phyloP scores from a whole-genome alignment of 2,113 vertebrate genomes.

The Spheniscus mendiculus region DNA sequence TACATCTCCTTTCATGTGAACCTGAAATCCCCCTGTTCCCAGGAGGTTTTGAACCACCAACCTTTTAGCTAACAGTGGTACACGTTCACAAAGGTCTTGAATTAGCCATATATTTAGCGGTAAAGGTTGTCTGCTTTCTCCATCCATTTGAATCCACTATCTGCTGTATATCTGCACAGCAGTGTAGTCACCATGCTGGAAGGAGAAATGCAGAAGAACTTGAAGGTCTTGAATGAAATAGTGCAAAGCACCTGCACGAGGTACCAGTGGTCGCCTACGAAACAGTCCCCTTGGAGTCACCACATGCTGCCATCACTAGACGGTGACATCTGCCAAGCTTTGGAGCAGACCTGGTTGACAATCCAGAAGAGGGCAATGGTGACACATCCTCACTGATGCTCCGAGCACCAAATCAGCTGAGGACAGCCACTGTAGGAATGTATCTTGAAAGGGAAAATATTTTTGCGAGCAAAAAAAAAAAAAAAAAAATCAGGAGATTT shows the following conservation, averaged over 20 bases:
- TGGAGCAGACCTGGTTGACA: conserved; percentile 3
- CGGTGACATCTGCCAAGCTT: neutral
- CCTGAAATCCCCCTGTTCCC: neutral
- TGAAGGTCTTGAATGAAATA: neutral
- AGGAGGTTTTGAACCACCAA: neutral
- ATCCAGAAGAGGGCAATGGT: conserved; percentile 69
- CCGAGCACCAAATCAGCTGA: neutral
- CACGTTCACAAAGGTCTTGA: neutral
- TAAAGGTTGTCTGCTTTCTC: neutral
- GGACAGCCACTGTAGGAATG: neutral
- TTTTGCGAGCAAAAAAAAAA: neutral
- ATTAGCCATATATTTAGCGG: neutral
- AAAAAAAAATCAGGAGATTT: neutral
- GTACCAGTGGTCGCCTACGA: neutral
- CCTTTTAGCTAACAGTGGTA: neutral
- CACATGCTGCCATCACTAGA: neutral
- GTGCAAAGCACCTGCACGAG: neutral
- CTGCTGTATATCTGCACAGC: neutral
- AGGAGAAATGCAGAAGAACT: neutral
- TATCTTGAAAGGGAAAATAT: neutral
- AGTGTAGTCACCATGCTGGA: neutral
- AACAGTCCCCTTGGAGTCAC: neutral
- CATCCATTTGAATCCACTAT: neutral
- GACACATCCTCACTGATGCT: conserved; percentile 23
- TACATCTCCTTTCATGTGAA: neutral